Evolutionary conservation across 2,797 vertebrate genomes (phyloP).

Genomic region (Gymnothorax reevesii): DNA sequence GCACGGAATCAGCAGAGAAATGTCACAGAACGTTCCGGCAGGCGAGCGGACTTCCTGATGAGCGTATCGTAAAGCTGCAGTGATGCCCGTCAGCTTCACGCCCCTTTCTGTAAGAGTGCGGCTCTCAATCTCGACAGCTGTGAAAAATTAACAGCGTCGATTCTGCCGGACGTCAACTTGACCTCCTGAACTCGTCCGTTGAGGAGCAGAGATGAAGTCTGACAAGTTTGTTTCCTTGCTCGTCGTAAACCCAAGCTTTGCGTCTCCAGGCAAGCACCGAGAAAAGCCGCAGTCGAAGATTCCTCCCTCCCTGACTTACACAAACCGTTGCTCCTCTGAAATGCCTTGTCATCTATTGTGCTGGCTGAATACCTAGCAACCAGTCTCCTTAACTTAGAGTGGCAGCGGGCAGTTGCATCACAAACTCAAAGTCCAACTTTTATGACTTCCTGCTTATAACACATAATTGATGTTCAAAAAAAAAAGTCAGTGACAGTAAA

Average conservation of each 20-base stretch:
- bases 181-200: not conserved
- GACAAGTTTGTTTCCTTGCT: not conserved
- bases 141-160: not conserved
- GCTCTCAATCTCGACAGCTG: too few relatives aligned
- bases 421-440: constrained; percentile 60
- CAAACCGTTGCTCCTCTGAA: not conserved
- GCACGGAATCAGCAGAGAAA: not conserved
- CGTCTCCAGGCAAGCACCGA: not conserved
- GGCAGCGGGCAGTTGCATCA: constrained; percentile 26
- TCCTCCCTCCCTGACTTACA: not conserved
- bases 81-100: not conserved
- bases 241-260: not conserved
- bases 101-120: not conserved
- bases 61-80: not conserved
- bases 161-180: not conserved
- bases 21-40: not conserved
- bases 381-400: constrained; percentile 34
- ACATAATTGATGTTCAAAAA: constrained; percentile 23
- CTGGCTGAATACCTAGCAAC: not conserved
- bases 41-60: not conserved
- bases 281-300: not conserved
- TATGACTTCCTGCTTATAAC: constrained; percentile 41
- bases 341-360: not conserved
- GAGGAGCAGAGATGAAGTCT: not conserved
- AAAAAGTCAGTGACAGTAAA: constrained; percentile 28